phyloP scores from a whole-genome alignment of 1,140 invertebrate genomes.

The Philotrypesis tridentata region DNA sequence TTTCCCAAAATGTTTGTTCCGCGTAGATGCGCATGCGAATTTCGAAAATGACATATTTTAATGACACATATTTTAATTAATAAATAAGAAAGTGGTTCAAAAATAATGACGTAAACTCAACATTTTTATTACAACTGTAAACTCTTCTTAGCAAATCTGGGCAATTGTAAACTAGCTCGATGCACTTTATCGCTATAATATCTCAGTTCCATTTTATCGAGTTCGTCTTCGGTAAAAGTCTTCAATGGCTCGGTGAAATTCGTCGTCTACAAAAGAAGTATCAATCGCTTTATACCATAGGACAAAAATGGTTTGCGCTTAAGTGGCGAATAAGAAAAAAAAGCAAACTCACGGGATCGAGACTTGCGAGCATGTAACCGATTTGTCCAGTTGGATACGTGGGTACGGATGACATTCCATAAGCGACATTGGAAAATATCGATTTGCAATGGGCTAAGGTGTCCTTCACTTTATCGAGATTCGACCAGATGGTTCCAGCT shows the following conservation, averaged over 20 bases:
- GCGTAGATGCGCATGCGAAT: too few species aligned
- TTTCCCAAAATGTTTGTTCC: too few species aligned
- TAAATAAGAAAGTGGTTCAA: too few species aligned
- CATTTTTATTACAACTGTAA: background rate
- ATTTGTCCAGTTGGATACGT: conserved; percentile 98
- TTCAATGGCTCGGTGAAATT: conserved; percentile 83
- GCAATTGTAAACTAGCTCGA: conserved; percentile 88
- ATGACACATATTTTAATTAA: too few species aligned
- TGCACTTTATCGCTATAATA: conserved; percentile 94
- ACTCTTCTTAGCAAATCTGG: conserved; percentile 82
- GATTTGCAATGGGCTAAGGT: conserved; percentile 84
- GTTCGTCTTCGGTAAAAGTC: conserved; percentile 79
- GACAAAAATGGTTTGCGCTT: background rate
- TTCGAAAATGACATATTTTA: too few species aligned
- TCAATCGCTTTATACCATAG: background rate
- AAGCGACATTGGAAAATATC: conserved; percentile 85
- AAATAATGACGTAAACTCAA: background rate
- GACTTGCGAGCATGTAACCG: conserved; percentile 89
- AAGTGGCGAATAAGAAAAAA: too few species aligned
- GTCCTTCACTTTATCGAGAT: conserved; percentile 84
- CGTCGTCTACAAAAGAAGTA: conserved; percentile 58
- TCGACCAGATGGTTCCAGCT: conserved; percentile 95
- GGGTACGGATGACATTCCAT: conserved; percentile 89
- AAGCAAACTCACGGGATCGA: conserved; percentile 58
- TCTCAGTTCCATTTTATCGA: conserved; percentile 82